Percentiles rank a stretch among this genome's conserved stretches.
Evolutionary conservation across 1,140 invertebrate species (phyloP).

Genomic region (Lepidostoma basale): DNA sequence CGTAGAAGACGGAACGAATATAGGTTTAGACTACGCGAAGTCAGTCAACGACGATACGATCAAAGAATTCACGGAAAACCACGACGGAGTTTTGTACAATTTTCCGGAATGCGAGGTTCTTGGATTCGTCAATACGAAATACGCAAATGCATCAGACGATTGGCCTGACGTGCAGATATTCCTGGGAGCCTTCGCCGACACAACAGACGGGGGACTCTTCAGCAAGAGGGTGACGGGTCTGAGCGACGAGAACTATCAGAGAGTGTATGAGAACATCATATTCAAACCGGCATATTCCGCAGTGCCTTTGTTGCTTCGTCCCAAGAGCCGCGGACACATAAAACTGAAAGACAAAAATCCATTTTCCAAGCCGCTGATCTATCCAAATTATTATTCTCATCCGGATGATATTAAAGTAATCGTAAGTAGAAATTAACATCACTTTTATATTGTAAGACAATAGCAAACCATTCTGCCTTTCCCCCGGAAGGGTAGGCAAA

Average conservation of each 20-base stretch:
- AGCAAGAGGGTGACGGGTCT: constrained; percentile 70
- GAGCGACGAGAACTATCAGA: constrained; percentile 68
- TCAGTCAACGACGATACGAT: constrained; percentile 61
- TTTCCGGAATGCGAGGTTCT: constrained; percentile 75
- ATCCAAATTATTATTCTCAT: constrained; percentile 80
- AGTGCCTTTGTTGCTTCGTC: constrained; percentile 71
- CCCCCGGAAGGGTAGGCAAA: too few relatives aligned
- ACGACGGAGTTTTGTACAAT: constrained; percentile 68
- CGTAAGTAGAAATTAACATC: too few relatives aligned
- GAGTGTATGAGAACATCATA: constrained; percentile 70
- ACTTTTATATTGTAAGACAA: too few relatives aligned
- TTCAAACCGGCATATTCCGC: constrained; percentile 71
- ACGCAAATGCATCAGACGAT: constrained; percentile 66
- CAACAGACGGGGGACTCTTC: constrained; percentile 76
- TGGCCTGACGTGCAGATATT: constrained; percentile 83
- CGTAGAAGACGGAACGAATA: constrained; percentile 55
- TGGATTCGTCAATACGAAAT: constrained; percentile 78
- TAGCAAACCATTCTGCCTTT: too few relatives aligned
- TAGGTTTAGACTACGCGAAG: constrained; percentile 67
- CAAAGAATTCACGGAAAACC: constrained; percentile 61
- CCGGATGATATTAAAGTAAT: constrained; percentile 71
- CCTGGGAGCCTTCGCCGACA: constrained; percentile 71
- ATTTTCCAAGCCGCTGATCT: constrained; percentile 73
- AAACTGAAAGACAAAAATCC: constrained; percentile 71
- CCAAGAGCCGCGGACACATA: constrained; percentile 73